A percentile compares a stretch with the other conserved stretches of the same genome.
Conservation (phyloP, 1,140 invertebrate genomes). For the Subanguina moxae region DNA sequence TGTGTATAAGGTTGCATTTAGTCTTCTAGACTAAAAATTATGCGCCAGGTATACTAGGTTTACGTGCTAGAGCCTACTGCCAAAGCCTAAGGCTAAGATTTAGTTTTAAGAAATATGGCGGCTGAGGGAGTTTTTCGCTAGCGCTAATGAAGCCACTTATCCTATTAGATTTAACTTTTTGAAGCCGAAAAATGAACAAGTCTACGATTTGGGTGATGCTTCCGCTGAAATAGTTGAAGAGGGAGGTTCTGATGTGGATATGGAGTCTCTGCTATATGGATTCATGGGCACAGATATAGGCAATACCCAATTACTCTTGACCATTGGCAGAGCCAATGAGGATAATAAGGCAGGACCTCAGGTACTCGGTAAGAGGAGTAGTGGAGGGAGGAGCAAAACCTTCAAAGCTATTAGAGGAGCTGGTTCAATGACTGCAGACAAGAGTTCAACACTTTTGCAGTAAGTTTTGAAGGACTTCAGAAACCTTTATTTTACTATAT, state of each 20-base stretch:
- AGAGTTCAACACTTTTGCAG: background rate
- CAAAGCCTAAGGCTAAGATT: too few relatives aligned
- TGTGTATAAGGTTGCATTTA: too few relatives aligned
- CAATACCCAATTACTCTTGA: constrained; percentile 25
- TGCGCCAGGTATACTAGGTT: too few relatives aligned
- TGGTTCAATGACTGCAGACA: background rate
- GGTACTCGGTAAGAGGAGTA: background rate
- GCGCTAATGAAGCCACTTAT: too few relatives aligned
- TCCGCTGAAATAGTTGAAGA: too few relatives aligned
- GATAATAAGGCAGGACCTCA: background rate
- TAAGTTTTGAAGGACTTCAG: background rate
- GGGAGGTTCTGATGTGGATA: constrained; percentile 5
- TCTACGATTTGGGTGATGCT: too few relatives aligned
- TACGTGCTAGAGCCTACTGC: too few relatives aligned
- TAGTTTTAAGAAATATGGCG: too few relatives aligned
- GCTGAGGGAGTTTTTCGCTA: too few relatives aligned
- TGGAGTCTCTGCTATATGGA: constrained; percentile 28
- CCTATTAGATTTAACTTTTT: background rate
- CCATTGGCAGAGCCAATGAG: constrained; percentile 34
- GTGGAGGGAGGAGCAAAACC: constrained; percentile 6
- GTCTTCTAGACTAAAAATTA: too few relatives aligned
- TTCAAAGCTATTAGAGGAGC: background rate
- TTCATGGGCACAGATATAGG: constrained; percentile 5
- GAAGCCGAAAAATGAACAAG: background rate
- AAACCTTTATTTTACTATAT: too few relatives aligned